Evolutionary conservation across 2,797 vertebrate species (phyloP).

Genomic region (Galago senegalensis): DNA sequence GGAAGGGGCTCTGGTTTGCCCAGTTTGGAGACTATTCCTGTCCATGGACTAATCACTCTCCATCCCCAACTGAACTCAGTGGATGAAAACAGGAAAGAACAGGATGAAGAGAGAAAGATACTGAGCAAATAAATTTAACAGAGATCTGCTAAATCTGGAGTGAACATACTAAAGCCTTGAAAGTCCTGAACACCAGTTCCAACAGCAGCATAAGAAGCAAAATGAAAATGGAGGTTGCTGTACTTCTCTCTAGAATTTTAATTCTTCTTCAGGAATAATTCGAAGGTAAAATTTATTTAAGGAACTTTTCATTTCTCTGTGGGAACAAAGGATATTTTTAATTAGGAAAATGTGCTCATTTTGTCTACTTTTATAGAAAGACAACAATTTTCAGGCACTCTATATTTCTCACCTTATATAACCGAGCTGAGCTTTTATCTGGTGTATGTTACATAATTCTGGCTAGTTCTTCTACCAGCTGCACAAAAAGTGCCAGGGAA

Average conservation of each 20-base stretch:
- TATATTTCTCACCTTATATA: conserved; percentile 65
- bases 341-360: conserved; percentile 63
- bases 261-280: conserved; percentile 45
- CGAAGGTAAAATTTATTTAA: conserved; percentile 36
- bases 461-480: conserved; percentile 71
- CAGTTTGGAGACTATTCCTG: neutral
- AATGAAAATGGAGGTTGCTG: conserved; percentile 8
- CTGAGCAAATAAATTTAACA: neutral
- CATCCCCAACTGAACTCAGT: neutral
- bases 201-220: neutral
- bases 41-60: neutral
- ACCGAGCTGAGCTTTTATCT: conserved; percentile 58
- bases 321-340: conserved; percentile 57
- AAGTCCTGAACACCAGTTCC: neutral
- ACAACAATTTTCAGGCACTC: conserved; percentile 67
- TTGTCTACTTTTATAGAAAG: conserved; percentile 73
- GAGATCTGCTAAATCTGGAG: neutral
- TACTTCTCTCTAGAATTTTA: conserved; percentile 16
- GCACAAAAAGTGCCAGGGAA: conserved; percentile 40
- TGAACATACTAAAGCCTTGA: neutral
- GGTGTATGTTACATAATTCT: conserved; percentile 71
- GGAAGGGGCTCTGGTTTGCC: neutral
- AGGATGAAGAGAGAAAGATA: neutral
- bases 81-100: neutral
- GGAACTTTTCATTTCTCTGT: conserved; percentile 39